A percentile compares a stretch with the other conserved stretches of the same genome.
Conservation (phyloP, 2,888 invertebrate genomes). For the Cremastinae sp. region DNA sequence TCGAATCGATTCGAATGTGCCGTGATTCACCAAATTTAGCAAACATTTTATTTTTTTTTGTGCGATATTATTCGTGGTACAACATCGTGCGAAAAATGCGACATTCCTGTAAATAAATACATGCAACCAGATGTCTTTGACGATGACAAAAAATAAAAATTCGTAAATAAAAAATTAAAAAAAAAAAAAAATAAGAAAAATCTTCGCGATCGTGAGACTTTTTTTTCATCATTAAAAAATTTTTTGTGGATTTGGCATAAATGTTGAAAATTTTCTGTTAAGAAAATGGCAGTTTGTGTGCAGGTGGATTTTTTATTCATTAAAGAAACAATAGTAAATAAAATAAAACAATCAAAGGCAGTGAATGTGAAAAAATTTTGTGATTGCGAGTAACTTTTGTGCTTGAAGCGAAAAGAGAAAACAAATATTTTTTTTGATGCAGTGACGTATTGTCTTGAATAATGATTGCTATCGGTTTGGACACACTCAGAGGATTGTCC, state of each 20-base stretch:
- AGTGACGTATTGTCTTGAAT: conserved; percentile 35
- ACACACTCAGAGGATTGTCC: conserved; percentile 43
- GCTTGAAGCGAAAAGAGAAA: conserved; percentile 32
- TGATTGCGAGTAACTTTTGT: conserved; percentile 38
- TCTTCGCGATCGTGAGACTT: no score
- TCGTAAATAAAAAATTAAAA: no score
- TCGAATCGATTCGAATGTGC: no score
- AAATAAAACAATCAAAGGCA: neutral
- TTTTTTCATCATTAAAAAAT: no score
- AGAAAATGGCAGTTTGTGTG: no score
- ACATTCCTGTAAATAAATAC: conserved; percentile 53
- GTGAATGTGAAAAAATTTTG: neutral
- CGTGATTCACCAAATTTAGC: neutral
- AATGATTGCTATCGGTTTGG: conserved; percentile 44
- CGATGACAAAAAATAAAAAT: neutral
- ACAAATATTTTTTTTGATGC: conserved; percentile 6
- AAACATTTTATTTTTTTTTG: neutral
- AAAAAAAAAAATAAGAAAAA: no score
- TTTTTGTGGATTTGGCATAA: no score
- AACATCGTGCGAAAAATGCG: conserved; percentile 56
- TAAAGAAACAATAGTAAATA: conserved; percentile 8
- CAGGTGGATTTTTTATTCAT: no score
- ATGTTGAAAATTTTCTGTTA: neutral
- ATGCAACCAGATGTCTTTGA: conserved; percentile 46
- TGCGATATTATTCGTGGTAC: conserved; percentile 39